Evolutionary conservation across 2,113 vertebrate species (phyloP).

Genomic region (Gambusia holbrooki): DNA sequence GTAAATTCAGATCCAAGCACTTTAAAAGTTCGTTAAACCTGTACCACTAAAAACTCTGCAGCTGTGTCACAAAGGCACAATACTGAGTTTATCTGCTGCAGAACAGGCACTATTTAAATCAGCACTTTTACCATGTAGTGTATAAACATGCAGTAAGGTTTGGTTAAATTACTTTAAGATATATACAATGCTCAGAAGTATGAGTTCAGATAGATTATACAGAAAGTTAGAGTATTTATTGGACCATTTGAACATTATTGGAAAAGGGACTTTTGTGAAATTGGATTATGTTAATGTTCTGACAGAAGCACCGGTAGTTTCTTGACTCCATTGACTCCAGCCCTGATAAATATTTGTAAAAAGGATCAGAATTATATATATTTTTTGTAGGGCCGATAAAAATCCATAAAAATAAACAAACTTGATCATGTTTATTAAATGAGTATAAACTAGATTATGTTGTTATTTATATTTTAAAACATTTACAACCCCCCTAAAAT

Average conservation of each 20-base stretch:
- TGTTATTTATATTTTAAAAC: not conserved
- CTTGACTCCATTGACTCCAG: not conserved
- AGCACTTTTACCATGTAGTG: not conserved
- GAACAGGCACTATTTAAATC: not conserved
- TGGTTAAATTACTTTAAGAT: conserved; percentile 10
- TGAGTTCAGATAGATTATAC: not conserved
- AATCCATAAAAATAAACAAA: too few relatives aligned
- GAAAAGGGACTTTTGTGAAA: not conserved
- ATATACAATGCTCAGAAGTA: not conserved
- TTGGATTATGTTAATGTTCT: not conserved
- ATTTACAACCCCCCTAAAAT: not conserved
- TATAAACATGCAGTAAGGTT: not conserved
- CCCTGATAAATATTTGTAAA: not conserved
- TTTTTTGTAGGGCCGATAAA: too few relatives aligned
- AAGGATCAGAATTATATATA: too few relatives aligned
- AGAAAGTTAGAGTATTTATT: not conserved
- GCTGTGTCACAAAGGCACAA: conserved; percentile 24
- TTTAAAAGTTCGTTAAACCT: conserved; percentile 36
- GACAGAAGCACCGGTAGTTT: not conserved
- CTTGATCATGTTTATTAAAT: too few relatives aligned
- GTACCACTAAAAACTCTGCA: conserved; percentile 1
- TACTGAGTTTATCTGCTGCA: conserved; percentile 10
- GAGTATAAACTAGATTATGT: too few relatives aligned
- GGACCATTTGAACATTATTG: not conserved
- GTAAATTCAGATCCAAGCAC: conserved; percentile 23